Conservation (phyloP, 2,797 vertebrate species). For the Neosilurus mollespiculum region DNA sequence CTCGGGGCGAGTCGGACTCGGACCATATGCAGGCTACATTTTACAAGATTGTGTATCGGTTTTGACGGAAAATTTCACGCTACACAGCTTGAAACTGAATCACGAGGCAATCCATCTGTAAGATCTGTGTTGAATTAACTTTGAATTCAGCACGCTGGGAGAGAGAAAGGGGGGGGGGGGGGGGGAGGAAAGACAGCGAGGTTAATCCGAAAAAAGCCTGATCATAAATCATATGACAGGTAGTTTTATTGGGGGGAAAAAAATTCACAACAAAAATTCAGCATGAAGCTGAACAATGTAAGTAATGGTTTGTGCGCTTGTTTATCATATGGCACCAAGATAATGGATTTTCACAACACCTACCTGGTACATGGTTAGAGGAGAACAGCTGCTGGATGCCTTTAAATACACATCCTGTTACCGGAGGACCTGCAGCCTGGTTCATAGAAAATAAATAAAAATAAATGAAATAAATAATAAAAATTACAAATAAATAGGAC, state of each 20-base stretch:
- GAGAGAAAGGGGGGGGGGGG: background rate
- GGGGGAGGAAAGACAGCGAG: background rate
- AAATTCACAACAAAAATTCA: background rate
- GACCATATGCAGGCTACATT: conserved; percentile 30
- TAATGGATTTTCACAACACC: conserved; percentile 12
- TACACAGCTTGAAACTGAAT: conserved; percentile 35
- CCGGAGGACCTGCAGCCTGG: background rate
- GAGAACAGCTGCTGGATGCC: background rate
- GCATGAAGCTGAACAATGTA: background rate
- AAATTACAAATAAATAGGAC: too few species aligned
- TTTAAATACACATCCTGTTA: conserved; percentile 10
- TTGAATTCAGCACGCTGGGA: conserved; percentile 22
- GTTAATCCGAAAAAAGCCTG: conserved; percentile 2
- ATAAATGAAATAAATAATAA: too few species aligned
- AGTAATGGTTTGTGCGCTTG: background rate
- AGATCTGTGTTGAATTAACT: conserved; percentile 38
- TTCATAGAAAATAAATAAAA: background rate
- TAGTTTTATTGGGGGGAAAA: background rate
- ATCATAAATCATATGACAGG: conserved; percentile 28
- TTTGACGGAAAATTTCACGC: conserved; percentile 41
- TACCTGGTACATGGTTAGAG: background rate
- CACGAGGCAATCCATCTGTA: conserved; percentile 44
- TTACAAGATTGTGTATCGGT: conserved; percentile 42
- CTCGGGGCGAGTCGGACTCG: conserved; percentile 9
- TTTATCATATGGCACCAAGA: background rate